Conservation (phyloP, 1,140 invertebrate species). For the Euglossa dilemma region DNA sequence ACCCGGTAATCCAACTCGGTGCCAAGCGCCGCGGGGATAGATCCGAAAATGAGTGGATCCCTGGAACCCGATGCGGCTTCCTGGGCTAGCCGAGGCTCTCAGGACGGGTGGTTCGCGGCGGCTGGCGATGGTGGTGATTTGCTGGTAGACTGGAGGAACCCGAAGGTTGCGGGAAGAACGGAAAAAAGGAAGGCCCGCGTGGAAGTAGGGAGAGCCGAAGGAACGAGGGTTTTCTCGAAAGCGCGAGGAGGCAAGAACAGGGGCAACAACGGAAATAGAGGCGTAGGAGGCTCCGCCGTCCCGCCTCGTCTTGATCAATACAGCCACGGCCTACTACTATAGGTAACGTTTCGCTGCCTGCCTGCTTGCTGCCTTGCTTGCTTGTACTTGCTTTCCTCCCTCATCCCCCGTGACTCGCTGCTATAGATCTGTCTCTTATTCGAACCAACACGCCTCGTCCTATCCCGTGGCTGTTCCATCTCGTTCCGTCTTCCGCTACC, state of each 20-base stretch:
- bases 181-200: constrained; percentile 49
- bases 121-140: constrained; percentile 58
- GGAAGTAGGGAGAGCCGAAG: constrained; percentile 48
- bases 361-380: constrained; percentile 63
- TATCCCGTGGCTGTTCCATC: constrained; percentile 73
- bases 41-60: constrained; percentile 70
- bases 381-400: constrained; percentile 66
- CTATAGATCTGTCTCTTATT: constrained; percentile 81
- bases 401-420: constrained; percentile 59
- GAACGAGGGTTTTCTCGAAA: constrained; percentile 73
- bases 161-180: constrained; percentile 53
- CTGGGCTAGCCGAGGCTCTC: constrained; percentile 28
- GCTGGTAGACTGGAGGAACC: constrained; percentile 32
- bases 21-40: constrained; percentile 61
- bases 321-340: constrained; percentile 80
- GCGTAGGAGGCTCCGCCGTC: constrained; percentile 76
- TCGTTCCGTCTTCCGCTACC: constrained; percentile 71
- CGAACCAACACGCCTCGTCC: constrained; percentile 78
- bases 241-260: constrained; percentile 79
- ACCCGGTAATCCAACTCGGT: constrained; percentile 63
- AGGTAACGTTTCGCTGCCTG: constrained; percentile 78
- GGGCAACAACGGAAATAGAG: constrained; percentile 80
- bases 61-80: constrained; percentile 60
- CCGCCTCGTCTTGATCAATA: constrained; percentile 82
- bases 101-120: constrained; percentile 4